Base-by-base conservation (phyloP, 2,888 invertebrate genomes). In the Pantelozetes paolii region DNA sequence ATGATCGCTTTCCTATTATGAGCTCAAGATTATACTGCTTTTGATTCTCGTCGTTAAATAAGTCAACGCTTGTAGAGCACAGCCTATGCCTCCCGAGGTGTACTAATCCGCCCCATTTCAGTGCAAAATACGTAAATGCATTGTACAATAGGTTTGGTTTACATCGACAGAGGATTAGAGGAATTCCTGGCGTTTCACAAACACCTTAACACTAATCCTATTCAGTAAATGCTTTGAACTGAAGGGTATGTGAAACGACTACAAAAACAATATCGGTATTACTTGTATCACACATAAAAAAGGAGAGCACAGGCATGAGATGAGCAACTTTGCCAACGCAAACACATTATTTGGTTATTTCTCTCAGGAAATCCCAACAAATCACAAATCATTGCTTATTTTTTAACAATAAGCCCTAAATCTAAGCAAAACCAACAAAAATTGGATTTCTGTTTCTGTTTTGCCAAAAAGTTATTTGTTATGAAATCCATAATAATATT, bases 1-100 rank as follows among this genome's bases (percentile, higher is more conserved):
- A 72, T 72, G 72, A 72, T 72, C 20, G 72, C 54, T 72, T 72
- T 72, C 36, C 50, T 54, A 72, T 59, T 72, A 72, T 42, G 59
- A 62, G 62, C 30, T n/a, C 20, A 67, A 67, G 67, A 67, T 67
- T 67, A 67, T 67, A 67, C 67, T 67, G 67, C 42, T 67, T 62
- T 72, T 36, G 71, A 45, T 67, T 45, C 54, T 54, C 32, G 67
- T 62, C 42, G 36, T 54, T 57, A 71, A 71, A 71, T 57, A 71
- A 54, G 50, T 71, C 54, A 32, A 71, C n/a, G 40, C 71, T 36
- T 20, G 2, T n/a, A n/a, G n/a, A n/a, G 20, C 13, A 48, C 20
- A 69, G 40, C 9, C n/a, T 69, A 18, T 45, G 26, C 18, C 18
- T 69, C 11, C 15, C 32, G 67, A 42, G 67, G 64, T 64, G 64